These are phyloP conservation scores for Varanus komodoensis DNA, from an alignment of 2,113 vertebrate genomes.

Conservation along the genomic window DNA sequence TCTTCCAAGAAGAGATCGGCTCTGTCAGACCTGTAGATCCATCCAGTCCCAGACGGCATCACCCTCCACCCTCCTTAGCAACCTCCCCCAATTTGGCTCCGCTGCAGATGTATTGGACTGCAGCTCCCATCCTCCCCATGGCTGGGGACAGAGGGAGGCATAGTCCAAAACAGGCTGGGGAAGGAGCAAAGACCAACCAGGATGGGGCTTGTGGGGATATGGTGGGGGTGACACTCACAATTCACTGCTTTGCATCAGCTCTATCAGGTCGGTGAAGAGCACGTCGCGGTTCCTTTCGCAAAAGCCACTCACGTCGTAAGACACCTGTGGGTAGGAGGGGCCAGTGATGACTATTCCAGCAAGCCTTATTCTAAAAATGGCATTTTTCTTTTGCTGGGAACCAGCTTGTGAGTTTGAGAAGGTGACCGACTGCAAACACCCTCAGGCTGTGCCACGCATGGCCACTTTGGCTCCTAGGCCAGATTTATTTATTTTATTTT, in stretches of 20 bases:
- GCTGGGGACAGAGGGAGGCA: too few species aligned
- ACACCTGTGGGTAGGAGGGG: constrained; percentile 80
- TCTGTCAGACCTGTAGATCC: neutral
- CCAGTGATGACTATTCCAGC: neutral
- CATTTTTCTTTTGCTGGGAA: neutral
- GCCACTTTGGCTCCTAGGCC: too few species aligned
- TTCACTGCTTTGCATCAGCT: constrained; percentile 97
- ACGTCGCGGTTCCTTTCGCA: constrained; percentile 95
- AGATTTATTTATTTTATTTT: too few species aligned
- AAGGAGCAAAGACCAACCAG: neutral
- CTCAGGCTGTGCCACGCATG: too few species aligned
- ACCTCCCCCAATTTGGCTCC: neutral
- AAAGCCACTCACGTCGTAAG: constrained; percentile 91
- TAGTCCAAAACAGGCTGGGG: too few species aligned
- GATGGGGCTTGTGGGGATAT: accelerated
- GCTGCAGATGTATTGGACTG: too few species aligned
- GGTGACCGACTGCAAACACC: neutral
- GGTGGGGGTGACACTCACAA: constrained; percentile 81
- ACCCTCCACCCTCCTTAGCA: too few species aligned
- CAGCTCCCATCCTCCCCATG: too few species aligned
- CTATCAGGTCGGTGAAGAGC: constrained; percentile 93
- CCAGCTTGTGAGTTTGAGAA: neutral
- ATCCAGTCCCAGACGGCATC: too few species aligned
- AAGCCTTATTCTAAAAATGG: too few species aligned
- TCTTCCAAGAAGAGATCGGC: too few species aligned